Evolutionary conservation across 1,140 invertebrate genomes (phyloP).

Genomic region (Bicyclus anynana): DNA sequence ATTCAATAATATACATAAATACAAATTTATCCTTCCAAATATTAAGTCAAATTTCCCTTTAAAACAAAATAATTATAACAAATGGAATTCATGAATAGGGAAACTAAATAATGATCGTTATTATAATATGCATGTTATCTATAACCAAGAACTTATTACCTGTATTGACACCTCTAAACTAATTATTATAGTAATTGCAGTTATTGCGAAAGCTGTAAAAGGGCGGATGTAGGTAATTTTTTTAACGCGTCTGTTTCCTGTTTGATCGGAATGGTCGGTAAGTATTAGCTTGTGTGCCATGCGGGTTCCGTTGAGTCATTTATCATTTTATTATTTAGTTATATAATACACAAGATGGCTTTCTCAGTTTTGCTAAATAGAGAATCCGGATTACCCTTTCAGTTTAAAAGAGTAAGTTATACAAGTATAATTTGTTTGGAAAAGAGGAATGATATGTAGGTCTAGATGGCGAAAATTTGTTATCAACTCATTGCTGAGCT

Average conservation of each 20-base stretch:
- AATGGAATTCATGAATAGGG: not conserved
- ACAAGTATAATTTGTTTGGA: too few species aligned
- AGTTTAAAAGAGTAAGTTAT: too few species aligned
- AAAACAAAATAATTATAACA: too few species aligned
- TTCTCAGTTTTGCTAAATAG: too few species aligned
- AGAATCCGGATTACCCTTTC: too few species aligned
- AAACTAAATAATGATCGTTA: not conserved
- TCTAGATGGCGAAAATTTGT: too few species aligned
- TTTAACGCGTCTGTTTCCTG: constrained; percentile 63
- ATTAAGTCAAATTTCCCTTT: too few species aligned
- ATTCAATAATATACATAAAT: too few species aligned
- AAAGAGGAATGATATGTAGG: too few species aligned
- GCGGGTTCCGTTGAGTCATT: constrained; percentile 27
- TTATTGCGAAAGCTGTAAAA: constrained; percentile 43
- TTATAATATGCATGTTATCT: not conserved
- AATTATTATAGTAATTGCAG: constrained; percentile 26
- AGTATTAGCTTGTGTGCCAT: constrained; percentile 6
- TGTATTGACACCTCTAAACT: constrained; percentile 18
- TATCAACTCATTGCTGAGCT: too few species aligned
- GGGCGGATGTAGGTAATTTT: constrained; percentile 66
- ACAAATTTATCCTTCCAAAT: too few species aligned
- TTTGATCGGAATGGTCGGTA: constrained; percentile 33
- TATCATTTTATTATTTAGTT: not conserved
- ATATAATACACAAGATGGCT: too few species aligned
- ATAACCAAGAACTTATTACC: not conserved